Base-by-base conservation (phyloP, 2,797 vertebrate species). In the Sphenopsis melanotis region DNA sequence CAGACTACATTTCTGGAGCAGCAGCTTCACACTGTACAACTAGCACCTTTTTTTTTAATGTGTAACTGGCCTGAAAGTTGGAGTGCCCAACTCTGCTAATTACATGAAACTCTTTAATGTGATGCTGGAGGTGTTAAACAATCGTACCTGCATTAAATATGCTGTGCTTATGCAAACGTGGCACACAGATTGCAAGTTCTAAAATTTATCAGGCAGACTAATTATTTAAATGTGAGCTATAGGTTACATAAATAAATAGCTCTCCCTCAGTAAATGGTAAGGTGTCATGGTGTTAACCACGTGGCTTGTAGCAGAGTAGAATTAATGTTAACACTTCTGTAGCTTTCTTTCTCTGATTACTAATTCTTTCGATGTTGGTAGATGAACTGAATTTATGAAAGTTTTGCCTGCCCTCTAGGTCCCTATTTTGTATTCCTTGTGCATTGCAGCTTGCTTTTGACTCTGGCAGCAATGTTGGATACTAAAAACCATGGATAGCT, bases 161-260 rank as follows among this genome's bases (percentile, higher is more conserved):
- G 82, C 87, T 89, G 69, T 69, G 94, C 90, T 11, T 94, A 94
- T 52, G 42, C 93, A 96, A 95, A 96, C 13, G 49, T 59, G 89
- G 89, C 53, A 77, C 83, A 59, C 64, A 96, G 86, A 95, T 92
- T 94, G 84, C 85, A 95, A 91, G 79, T 95, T 96, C 83, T 93
- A 81, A 96, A 95, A 96, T 81, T 94, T 90, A 81, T 95, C 89
- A 77, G 86, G 87, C 91, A 94, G 92, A 86, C 95, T 97, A 96
- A 97, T 97, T 98, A 97, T 96, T 94, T 96, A 97, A 97, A 97
- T 91, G 93, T 87, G 88, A 97, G 94, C 82, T 90, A 81, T 91
- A 95, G 95, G 95, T 97, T 96, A 84, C 92, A 93, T 92, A 96
- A 96, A 96, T 95, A 97, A 97, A 97, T 95, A 97, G 89, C 94